Base-by-base conservation (phyloP, 2,113 vertebrate species). In the Taurulus bubalis region DNA sequence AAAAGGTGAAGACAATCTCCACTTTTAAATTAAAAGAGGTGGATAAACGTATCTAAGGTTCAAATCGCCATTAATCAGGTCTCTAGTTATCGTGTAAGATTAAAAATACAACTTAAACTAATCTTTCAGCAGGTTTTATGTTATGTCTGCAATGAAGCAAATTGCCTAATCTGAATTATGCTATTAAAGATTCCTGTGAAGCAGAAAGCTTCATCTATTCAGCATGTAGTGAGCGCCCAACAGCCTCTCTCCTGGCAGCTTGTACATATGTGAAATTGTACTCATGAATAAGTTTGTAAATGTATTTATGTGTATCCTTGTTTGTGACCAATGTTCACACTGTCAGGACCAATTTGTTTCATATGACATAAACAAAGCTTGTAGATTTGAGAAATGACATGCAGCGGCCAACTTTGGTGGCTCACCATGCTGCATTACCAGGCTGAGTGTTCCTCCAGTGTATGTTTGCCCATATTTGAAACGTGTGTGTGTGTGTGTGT, bases 391-490 rank as follows among this genome's bases (percentile, higher is more conserved):
- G 24, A 73, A 77, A 77, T 36, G 15, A 56, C 74, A 12, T 18
- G 9, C 26, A 70, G 73, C 34, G 24, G 34, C 53, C 38, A 49
- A 67, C 65, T 20, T 10, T 28, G 34, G 22, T 71, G 53, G 51
- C 38, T 45, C 22, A 71, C 24, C 49, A 36, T 20, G 49, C 36
- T 40, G 40, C 79, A 69, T 67, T 45, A 69, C 53, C 59, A 63
- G 47, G 14, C 38, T 38, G 34, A 75, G 49, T 65, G 58, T 69
- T 62, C 51, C 67, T 80, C 36, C 40, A 40, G 63, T 65, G n/a
- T 55, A 55, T 71, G 28, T 24, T 51, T 63, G 24, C 22, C 15
- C 63, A 12, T 42, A 63, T 75, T 38, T 79, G 64, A 77, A 18
- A 69, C 75, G 10, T 18, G 8, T 0, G 26, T 32, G 28, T 60